A percentile compares a stretch with the other conserved stretches of the same genome.
These are phyloP conservation scores for Labeo rohita DNA, from an alignment of 2,113 vertebrate genomes.

Conservation along the genomic window DNA sequence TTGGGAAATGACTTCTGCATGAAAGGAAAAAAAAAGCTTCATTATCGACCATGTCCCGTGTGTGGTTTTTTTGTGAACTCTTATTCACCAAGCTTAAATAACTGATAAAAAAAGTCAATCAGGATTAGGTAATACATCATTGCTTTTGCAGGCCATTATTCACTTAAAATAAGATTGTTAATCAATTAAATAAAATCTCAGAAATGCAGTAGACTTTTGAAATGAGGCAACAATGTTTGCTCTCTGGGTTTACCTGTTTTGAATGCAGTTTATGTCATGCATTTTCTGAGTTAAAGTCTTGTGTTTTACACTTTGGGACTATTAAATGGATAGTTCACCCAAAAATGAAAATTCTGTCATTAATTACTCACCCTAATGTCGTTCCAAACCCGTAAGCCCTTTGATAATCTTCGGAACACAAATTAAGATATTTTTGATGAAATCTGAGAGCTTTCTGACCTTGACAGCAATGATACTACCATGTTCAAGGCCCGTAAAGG, in stretches of 20 bases:
- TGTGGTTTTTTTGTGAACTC: not conserved
- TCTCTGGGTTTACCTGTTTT: not conserved
- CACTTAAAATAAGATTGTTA: not conserved
- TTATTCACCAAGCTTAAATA: slow-evolving; percentile 13
- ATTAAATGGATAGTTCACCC: no score
- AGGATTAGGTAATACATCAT: not conserved
- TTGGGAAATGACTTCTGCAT: not conserved
- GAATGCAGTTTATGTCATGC: no score
- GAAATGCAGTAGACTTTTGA: not conserved
- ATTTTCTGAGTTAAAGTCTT: no score
- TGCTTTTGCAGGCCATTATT: slow-evolving; percentile 1
- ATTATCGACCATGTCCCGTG: not conserved
- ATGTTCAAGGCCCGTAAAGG: no score
- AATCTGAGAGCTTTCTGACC: no score
- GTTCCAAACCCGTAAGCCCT: no score
- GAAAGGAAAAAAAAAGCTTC: not conserved
- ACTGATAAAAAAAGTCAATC: not conserved
- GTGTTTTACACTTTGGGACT: no score
- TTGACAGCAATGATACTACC: no score
- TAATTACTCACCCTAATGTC: no score
- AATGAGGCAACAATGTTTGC: not conserved
- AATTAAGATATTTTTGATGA: no score
- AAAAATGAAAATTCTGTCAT: no score
- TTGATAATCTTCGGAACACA: no score
- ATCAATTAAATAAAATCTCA: slow-evolving; percentile 9